Conservation (phyloP, 2,797 vertebrate species). For the Pteropus rufus region DNA sequence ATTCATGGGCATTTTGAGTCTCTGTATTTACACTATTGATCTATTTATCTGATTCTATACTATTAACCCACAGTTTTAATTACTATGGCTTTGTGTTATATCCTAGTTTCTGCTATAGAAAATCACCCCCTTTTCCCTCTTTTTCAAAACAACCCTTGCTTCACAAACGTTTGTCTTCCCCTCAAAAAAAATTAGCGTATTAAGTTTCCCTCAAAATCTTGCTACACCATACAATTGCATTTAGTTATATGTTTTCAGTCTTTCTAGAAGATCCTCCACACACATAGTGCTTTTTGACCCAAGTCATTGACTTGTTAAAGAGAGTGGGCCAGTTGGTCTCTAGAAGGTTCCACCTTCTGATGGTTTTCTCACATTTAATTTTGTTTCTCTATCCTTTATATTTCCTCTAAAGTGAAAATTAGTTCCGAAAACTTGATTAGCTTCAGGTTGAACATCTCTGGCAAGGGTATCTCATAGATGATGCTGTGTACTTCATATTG, state of each 20-base stretch:
- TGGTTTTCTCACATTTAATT: neutral
- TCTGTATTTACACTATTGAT: neutral
- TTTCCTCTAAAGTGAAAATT: constrained; percentile 6
- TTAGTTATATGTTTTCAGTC: neutral
- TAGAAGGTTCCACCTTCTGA: neutral
- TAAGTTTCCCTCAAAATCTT: neutral
- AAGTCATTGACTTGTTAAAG: neutral
- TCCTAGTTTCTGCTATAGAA: neutral
- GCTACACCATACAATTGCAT: neutral
- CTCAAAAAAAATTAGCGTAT: neutral
- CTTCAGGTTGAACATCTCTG: neutral
- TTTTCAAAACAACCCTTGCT: neutral
- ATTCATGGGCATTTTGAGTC: neutral
- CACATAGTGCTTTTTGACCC: neutral
- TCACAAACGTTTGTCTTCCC: constrained; percentile 2
- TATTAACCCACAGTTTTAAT: neutral
- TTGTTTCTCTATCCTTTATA: neutral
- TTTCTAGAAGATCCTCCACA: neutral
- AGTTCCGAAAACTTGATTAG: neutral
- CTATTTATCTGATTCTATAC: neutral
- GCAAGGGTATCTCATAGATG: neutral
- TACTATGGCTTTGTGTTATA: neutral
- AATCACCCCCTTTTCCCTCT: neutral
- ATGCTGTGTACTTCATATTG: neutral
- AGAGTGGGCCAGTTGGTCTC: neutral